A percentile compares a stretch with the other conserved stretches of the same genome.
Conservation (phyloP, 2,113 vertebrate species). For the Onychostoma macrolepis region DNA sequence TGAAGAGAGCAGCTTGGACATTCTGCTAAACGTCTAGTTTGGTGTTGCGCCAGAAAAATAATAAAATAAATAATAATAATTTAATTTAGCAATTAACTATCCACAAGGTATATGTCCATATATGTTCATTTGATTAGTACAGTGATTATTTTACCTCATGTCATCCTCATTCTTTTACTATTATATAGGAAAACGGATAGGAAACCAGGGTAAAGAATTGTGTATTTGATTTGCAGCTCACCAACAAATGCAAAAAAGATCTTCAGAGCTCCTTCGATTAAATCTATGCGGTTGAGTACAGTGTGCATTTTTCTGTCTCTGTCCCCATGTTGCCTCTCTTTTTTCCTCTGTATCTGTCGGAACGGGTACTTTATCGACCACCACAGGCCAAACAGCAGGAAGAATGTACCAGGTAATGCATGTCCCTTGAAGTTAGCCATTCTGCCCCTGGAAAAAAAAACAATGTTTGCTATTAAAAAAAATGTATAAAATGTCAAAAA, state of each 20-base stretch:
- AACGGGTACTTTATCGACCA: slow-evolving; percentile 85
- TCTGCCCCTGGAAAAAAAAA: not conserved
- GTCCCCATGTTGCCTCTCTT: slow-evolving; percentile 60
- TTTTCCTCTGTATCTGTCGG: slow-evolving; percentile 74
- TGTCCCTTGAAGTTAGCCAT: slow-evolving; percentile 98
- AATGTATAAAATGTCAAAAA: not conserved
- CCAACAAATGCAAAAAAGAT: slow-evolving; percentile 81
- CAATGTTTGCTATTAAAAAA: not conserved
- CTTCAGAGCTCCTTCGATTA: slow-evolving; percentile 81
- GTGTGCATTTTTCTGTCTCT: slow-evolving; percentile 61
- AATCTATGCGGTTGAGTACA: slow-evolving; percentile 73
- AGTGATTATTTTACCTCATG: not conserved
- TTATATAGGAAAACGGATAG: too few species aligned
- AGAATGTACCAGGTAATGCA: slow-evolving; percentile 90
- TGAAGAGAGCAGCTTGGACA: not conserved
- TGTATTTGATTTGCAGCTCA: slow-evolving; percentile 70
- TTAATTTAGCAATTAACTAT: not conserved
- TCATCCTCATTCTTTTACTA: not conserved
- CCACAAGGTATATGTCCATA: not conserved
- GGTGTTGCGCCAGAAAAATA: not conserved
- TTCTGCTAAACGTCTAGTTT: not conserved
- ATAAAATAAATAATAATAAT: too few species aligned
- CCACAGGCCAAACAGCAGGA: slow-evolving; percentile 89
- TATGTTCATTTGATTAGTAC: not conserved
- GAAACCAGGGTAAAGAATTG: not conserved